Evolutionary conservation across 2,888 invertebrate genomes (phyloP).

Genomic region (Campaea margaritaria): DNA sequence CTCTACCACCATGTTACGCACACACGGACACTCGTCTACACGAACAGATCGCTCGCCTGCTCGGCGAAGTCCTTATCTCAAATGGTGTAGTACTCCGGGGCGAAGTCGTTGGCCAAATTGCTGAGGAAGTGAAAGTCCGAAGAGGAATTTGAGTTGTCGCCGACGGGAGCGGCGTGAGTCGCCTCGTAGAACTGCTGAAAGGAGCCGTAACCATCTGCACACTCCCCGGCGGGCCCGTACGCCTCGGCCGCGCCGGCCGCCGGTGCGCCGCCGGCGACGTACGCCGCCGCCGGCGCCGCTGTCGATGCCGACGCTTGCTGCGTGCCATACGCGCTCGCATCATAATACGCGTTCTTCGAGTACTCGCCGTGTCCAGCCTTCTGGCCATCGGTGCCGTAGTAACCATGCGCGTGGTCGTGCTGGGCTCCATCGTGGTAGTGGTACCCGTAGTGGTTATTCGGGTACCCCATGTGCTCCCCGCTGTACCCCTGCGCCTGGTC

Average conservation of each 20-base stretch:
- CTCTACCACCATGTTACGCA: slow-evolving; percentile 6
- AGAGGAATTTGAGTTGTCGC: slow-evolving; percentile 95
- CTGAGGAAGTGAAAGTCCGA: slow-evolving; percentile 97
- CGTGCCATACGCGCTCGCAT: slow-evolving; percentile 69
- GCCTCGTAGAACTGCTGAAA: slow-evolving; percentile 90
- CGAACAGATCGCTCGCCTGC: slow-evolving; percentile 82
- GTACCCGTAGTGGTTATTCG: slow-evolving; percentile 80
- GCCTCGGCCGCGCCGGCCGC: slow-evolving; percentile 58
- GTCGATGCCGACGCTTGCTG: slow-evolving; percentile 61
- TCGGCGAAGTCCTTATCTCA: slow-evolving; percentile 85
- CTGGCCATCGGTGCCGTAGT: slow-evolving; percentile 80
- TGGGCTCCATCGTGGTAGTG: slow-evolving; percentile 78
- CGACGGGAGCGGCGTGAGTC: slow-evolving; percentile 81
- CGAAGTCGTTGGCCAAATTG: slow-evolving; percentile 96
- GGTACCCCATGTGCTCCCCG: slow-evolving; percentile 75
- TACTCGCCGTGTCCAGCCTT: slow-evolving; percentile 82
- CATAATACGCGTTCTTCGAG: slow-evolving; percentile 81
- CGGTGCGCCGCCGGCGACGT: slow-evolving; percentile 36
- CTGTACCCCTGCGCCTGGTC: slow-evolving; percentile 77
- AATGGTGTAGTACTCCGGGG: slow-evolving; percentile 94
- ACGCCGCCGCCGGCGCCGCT: slow-evolving; percentile 39
- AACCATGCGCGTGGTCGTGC: slow-evolving; percentile 75
- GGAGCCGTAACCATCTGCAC: slow-evolving; percentile 88
- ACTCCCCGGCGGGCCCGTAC: slow-evolving; percentile 74
- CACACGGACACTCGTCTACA: slow-evolving; percentile 55